Evolutionary conservation across 1,140 invertebrate genomes (phyloP).

Genomic region (Drosophila truncata): DNA sequence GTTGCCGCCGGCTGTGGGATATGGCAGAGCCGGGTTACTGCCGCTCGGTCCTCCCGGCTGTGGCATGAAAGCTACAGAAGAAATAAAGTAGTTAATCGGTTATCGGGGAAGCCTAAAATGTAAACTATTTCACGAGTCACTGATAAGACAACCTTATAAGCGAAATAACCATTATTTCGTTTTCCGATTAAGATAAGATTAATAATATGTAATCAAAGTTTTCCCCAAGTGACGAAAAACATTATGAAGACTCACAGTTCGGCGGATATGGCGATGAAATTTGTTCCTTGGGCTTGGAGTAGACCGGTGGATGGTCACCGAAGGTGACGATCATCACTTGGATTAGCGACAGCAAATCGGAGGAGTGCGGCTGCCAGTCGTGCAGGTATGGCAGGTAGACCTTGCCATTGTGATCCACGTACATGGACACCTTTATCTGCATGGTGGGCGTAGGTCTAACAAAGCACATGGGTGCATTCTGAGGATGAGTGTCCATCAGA

Average conservation of each 20-base stretch:
- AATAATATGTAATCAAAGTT: background rate
- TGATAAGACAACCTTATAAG: background rate
- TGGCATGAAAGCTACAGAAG: slow-evolving; percentile 64
- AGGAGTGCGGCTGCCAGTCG: slow-evolving; percentile 95
- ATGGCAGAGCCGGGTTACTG: slow-evolving; percentile 65
- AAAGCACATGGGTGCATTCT: slow-evolving; percentile 98
- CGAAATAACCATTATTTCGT: background rate
- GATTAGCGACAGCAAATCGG: slow-evolving; percentile 94
- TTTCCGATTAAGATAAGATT: background rate
- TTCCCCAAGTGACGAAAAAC: too few species aligned
- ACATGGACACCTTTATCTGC: slow-evolving; percentile 97
- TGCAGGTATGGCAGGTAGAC: slow-evolving; percentile 98
- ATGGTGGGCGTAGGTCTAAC: slow-evolving; percentile 98
- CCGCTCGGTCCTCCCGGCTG: slow-evolving; percentile 54
- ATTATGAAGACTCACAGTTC: slow-evolving; percentile 42
- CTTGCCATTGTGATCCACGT: slow-evolving; percentile 98
- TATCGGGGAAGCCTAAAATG: background rate
- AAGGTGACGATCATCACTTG: slow-evolving; percentile 97
- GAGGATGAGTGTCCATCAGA: slow-evolving; percentile 98
- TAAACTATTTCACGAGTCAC: background rate
- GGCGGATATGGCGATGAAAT: slow-evolving; percentile 65
- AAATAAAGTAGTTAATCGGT: background rate
- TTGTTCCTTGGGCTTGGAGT: slow-evolving; percentile 88
- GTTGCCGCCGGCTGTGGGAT: slow-evolving; percentile 60
- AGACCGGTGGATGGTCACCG: slow-evolving; percentile 98